Percentiles rank a stretch among this genome's conserved stretches.
Evolutionary conservation across 2,888 invertebrate genomes (phyloP).

Genomic region (Heliconius erato): DNA sequence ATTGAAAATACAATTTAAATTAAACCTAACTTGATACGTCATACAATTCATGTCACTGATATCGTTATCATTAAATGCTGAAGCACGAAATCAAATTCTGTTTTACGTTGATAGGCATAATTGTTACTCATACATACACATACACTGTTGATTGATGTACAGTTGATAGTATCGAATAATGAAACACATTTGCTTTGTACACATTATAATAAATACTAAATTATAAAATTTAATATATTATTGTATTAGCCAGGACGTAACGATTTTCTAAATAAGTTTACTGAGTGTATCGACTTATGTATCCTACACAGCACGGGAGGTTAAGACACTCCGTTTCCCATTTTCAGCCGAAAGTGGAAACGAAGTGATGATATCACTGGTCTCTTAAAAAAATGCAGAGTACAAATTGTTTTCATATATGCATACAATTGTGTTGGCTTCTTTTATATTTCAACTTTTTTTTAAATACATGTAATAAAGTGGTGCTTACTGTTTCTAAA

Average conservation of each 20-base stretch:
- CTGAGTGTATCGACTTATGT: too few species aligned
- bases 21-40: background rate
- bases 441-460: too few species aligned
- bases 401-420: too few species aligned
- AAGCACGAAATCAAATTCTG: slow-evolving; percentile 14
- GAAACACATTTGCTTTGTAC: background rate
- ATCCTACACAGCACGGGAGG: too few species aligned
- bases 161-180: background rate
- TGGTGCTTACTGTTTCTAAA: too few species aligned
- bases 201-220: background rate
- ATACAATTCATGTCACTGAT: background rate
- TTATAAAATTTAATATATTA: background rate
- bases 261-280: too few species aligned
- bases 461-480: too few species aligned
- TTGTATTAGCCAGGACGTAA: background rate
- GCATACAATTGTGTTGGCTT: too few species aligned
- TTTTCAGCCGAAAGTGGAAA: too few species aligned
- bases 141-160: slow-evolving; percentile 9
- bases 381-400: too few species aligned
- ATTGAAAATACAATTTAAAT: background rate
- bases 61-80: slow-evolving; percentile 13
- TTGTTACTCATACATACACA: slow-evolving; percentile 12
- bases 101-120: slow-evolving; percentile 11
- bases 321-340: too few species aligned
- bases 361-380: too few species aligned